phyloP scores from a whole-genome alignment of 2,888 invertebrate genomes.

The Agrilus biguttatus region DNA sequence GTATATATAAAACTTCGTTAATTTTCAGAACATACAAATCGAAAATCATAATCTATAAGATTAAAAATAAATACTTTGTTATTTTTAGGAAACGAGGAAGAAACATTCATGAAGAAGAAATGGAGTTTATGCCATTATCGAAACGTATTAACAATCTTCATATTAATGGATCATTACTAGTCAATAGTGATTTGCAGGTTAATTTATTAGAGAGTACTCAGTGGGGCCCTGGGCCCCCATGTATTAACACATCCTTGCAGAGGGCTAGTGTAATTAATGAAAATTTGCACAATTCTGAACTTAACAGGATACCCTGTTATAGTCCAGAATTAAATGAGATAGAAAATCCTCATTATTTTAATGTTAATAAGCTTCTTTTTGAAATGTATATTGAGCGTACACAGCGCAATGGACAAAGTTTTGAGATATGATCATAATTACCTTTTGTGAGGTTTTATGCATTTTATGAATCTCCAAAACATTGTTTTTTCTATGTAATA shows the following conservation, averaged over 20 bases:
- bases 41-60: neutral
- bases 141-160: slow-evolving; percentile 84
- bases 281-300: slow-evolving; percentile 19
- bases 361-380: slow-evolving; percentile 72
- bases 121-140: slow-evolving; percentile 75
- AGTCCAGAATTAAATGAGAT: slow-evolving; percentile 60
- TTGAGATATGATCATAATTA: no score
- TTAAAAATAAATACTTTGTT: slow-evolving; percentile 5
- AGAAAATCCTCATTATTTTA: slow-evolving; percentile 77
- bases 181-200: slow-evolving; percentile 13
- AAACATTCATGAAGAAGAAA: slow-evolving; percentile 50
- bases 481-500: no score
- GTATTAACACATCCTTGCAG: slow-evolving; percentile 8
- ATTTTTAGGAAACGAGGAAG: slow-evolving; percentile 59
- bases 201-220: slow-evolving; percentile 9
- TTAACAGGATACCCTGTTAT: slow-evolving; percentile 35
- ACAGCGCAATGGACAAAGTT: slow-evolving; percentile 43
- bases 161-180: slow-evolving; percentile 44
- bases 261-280: slow-evolving; percentile 20
- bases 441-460: neutral
- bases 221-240: slow-evolving; percentile 25
- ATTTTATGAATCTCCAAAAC: neutral
- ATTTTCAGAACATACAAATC: neutral
- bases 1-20: neutral
- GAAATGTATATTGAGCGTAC: slow-evolving; percentile 70